Evolutionary conservation across 2,113 vertebrate genomes (phyloP).

Genomic region (Sula dactylatra): DNA sequence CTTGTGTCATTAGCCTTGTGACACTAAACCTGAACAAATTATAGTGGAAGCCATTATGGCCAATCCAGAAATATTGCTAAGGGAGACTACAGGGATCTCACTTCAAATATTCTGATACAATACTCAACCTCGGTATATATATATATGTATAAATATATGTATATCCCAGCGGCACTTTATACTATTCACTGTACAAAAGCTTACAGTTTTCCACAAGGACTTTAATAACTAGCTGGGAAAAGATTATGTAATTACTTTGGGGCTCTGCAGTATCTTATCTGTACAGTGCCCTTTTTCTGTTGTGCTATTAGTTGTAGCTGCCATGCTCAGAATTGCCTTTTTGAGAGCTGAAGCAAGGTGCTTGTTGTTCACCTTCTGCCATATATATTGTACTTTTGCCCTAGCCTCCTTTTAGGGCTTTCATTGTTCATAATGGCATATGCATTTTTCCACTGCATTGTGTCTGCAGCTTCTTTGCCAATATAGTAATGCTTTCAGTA

Average conservation of each 20-base stretch:
- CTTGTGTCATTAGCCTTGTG: constrained; percentile 88
- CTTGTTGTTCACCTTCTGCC: constrained; percentile 87
- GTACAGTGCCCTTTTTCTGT: constrained; percentile 83
- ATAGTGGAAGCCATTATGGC: constrained; percentile 77
- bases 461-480: constrained; percentile 98
- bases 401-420: constrained; percentile 83
- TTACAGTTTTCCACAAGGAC: constrained; percentile 82
- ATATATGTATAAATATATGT: constrained; percentile 90
- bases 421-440: constrained; percentile 86
- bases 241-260: constrained; percentile 80
- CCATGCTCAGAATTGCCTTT: constrained; percentile 94
- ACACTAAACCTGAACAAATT: constrained; percentile 84
- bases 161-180: constrained; percentile 99
- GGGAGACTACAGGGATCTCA: constrained; percentile 93
- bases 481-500: constrained; percentile 99
- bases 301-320: constrained; percentile 88
- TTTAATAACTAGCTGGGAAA: constrained; percentile 81
- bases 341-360: constrained; percentile 92
- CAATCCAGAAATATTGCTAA: constrained; percentile 79
- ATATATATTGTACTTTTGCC: constrained; percentile 85
- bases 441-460: constrained; percentile 90
- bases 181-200: constrained; percentile 97
- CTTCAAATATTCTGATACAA: constrained; percentile 85
- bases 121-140: constrained; percentile 91
- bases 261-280: constrained; percentile 80